phyloP scores from a whole-genome alignment of 2,113 vertebrate species.

The Eublepharis macularius region DNA sequence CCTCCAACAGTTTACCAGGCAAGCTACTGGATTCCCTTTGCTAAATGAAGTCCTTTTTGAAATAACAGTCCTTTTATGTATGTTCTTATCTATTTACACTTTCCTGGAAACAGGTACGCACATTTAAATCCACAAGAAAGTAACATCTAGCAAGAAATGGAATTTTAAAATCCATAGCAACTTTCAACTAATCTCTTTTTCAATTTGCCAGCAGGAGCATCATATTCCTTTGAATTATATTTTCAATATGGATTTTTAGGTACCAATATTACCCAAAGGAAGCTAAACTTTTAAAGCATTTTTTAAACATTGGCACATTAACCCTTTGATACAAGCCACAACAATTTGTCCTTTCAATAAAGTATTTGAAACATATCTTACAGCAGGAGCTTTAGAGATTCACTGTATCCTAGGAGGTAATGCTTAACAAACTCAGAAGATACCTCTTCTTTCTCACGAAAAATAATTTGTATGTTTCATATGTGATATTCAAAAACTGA shows the following conservation, averaged over 20 bases:
- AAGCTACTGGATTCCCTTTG: neutral
- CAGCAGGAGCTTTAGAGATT: neutral
- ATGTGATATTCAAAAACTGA: conserved; percentile 7
- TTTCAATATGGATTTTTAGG: conserved; percentile 23
- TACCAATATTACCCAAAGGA: neutral
- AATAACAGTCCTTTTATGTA: neutral
- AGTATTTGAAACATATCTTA: neutral
- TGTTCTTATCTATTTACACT: neutral
- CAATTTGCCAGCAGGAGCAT: conserved; percentile 1
- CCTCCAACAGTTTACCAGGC: conserved; percentile 11
- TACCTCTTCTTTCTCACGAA: conserved; percentile 1
- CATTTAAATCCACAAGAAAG: neutral
- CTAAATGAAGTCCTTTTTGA: neutral
- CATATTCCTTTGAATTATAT: neutral
- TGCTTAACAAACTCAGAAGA: neutral
- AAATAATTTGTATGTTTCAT: conserved; percentile 18
- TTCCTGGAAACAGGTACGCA: neutral
- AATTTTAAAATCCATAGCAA: conserved; percentile 1
- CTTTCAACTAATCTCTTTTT: neutral
- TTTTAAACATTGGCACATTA: conserved; percentile 23
- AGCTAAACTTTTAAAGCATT: neutral
- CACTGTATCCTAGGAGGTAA: neutral
- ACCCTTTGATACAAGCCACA: neutral
- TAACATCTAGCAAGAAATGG: neutral
- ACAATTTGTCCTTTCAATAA: neutral